Base-by-base conservation (phyloP, 2,113 vertebrate genomes). In the Noturus placidus region DNA sequence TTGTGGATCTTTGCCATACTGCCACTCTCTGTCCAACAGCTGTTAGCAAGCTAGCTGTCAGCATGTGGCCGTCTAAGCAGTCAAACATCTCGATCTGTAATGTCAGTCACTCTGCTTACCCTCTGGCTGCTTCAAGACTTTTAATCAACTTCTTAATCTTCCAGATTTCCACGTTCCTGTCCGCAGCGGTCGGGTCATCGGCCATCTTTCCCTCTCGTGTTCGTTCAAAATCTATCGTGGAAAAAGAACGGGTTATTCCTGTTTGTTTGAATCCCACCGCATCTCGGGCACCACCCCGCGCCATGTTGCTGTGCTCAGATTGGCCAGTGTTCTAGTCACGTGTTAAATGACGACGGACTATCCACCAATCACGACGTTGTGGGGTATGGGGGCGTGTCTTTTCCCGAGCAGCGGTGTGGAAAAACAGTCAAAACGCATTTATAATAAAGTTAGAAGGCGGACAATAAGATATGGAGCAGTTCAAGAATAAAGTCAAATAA, bases 131-230 rank as follows among this genome's bases (percentile, higher is more conserved):
- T 93, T 99, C 97, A 92, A 99, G 96, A 96, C 97, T 99, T 95
- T 99, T 99, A 92, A 99, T 98, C 93, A 99, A 97, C 95, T 99
- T 99, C 96, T 99, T 99, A 95, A 99, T 99, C 95, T 98, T 99
- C 97, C 97, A 99, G 91, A 99, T 99, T 94, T 99, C 97, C 97
- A 99, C 97, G 95, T 98, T 99, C 94, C 97, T 97, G 93, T 99
- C 97, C 94, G 97, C 97, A 94, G 97, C 97, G 93, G 95, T 99
- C 93, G 97, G 97, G 96, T 99, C 97, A 96, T 99, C 97, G 96
- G 97, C 97, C 97, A 99, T 99, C 96, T 99, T 99, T 93, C 93
- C 87, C 46, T 50, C 92, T 93, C 92, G 76, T 83, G 81, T 33
- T 35, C 87, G 74, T 33, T 96, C 95, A 96, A 96, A 93, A 97